These are phyloP conservation scores for Malacosoma neustria DNA, from an alignment of 2,888 invertebrate genomes.

Conservation along the genomic window DNA sequence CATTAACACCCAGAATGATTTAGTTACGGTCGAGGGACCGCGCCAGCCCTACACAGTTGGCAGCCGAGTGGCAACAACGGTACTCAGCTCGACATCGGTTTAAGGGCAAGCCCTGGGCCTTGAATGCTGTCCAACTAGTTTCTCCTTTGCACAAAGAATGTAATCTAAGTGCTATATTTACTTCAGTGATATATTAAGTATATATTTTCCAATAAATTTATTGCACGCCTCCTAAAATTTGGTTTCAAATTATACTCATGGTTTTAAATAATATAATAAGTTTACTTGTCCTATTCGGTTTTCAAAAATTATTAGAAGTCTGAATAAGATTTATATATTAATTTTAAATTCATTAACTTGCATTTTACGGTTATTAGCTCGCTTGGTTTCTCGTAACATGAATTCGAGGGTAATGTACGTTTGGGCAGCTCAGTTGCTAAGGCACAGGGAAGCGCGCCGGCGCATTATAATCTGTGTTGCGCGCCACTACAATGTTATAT, in stretches of 20 bases:
- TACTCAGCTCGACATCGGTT: constrained; percentile 32
- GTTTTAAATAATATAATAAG: too few relatives aligned
- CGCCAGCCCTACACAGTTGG: constrained; percentile 26
- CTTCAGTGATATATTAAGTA: not conserved
- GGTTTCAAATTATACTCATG: too few relatives aligned
- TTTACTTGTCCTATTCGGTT: too few relatives aligned
- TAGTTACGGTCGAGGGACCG: not conserved
- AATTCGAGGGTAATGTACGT: not conserved
- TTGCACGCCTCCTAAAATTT: too few relatives aligned
- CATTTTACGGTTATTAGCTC: not conserved
- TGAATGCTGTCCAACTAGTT: constrained; percentile 63
- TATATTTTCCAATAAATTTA: too few relatives aligned
- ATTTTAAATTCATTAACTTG: not conserved
- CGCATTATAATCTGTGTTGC: too few relatives aligned
- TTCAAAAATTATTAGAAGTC: too few relatives aligned
- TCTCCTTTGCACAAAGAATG: constrained; percentile 55
- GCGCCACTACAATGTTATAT: not conserved
- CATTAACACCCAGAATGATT: not conserved
- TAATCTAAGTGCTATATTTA: constrained; percentile 44
- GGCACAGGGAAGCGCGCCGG: too few relatives aligned
- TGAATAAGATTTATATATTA: too few relatives aligned
- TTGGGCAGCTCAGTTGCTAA: not conserved
- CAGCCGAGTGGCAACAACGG: constrained; percentile 41
- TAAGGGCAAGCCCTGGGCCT: constrained; percentile 51
- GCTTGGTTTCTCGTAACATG: not conserved